Evolutionary conservation across 2,797 vertebrate species (phyloP), one percentile per base, ranked within the genome.

Genomic region (Melanotaenia maccullochi): DNA sequence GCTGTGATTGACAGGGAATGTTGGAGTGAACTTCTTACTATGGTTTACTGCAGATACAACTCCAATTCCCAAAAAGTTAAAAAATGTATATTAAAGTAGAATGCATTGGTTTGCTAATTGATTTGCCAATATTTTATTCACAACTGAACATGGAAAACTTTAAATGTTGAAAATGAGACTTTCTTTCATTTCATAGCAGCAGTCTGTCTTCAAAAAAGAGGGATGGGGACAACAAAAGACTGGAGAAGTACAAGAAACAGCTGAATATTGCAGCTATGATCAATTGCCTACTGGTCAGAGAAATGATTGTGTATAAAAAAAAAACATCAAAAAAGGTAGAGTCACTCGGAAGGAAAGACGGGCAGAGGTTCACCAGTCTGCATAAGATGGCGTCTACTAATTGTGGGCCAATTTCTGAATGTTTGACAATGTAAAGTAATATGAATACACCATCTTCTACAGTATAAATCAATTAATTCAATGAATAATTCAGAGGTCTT

Each of bases 1-100:
- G 62, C 68, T 13, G 65, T n/a, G 36, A 40, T 25, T 49, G 64
- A 52, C 28, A 0, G 57, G 13, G 24, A 38, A 69, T 73, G 25
- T 59, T 14, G 14, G 24, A 76, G 70, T 79, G 58, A 65, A 68
- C 44, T 30, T 72, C 71, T 60, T 58, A 56, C 59, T 55, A 63
- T 57, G 54, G 64, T 68, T 61, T 35, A 55, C 63, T n/a, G 54
- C 38, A 33, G 72, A 36, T 44, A 44, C 38, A 22, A 51, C 1
- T 5, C 42, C 2, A 18, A 2, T 44, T 22, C 47, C 47, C 47
- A 11, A 51, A 51, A 51, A 22, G 9, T 22, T 51, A 7, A 51
- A 22, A 51, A 22, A 49, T 18, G 2, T 51, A 22, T 3, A 49
- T 49, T 49, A 3, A 51, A 51, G 9, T 11, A 22, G n/a, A 51